Percentiles rank a stretch among this genome's conserved stretches.
phyloP scores from a whole-genome alignment of 2,113 vertebrate species.

The Sterna hirundo region DNA sequence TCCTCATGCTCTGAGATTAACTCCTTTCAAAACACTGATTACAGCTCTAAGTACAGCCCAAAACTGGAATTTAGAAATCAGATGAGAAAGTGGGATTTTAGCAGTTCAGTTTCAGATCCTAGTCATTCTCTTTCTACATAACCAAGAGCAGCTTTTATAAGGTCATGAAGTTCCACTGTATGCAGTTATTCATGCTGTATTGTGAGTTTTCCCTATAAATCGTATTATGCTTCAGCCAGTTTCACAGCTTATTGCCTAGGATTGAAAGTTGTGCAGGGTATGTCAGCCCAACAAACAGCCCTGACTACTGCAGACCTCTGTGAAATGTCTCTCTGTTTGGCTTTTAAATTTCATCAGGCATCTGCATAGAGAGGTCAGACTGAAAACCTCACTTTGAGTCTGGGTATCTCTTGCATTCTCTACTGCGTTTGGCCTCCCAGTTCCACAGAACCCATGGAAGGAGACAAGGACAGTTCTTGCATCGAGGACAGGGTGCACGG shows the following conservation, averaged over 20 bases:
- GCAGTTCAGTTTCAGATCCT: neutral
- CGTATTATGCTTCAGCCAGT: neutral
- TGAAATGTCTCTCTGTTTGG: neutral
- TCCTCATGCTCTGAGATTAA: constrained; percentile 32
- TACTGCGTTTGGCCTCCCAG: neutral
- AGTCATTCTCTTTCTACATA: neutral
- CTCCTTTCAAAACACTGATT: constrained; percentile 34
- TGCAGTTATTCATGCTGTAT: neutral
- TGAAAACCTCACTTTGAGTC: neutral
- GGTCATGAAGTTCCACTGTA: neutral
- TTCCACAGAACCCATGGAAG: neutral
- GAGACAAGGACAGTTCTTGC: neutral
- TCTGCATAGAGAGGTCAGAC: neutral
- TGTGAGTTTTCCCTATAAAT: neutral
- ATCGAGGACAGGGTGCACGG: rapidly evolving
- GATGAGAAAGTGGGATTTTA: neutral
- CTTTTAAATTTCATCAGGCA: neutral
- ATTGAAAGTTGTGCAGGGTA: neutral
- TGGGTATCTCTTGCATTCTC: neutral
- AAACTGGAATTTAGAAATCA: constrained; percentile 28
- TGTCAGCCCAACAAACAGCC: neutral
- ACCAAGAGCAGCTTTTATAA: neutral
- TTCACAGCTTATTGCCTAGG: neutral
- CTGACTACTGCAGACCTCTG: neutral
- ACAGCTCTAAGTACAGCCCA: constrained; percentile 7